These are phyloP conservation scores for Cantharis rufa DNA, from an alignment of 2,888 invertebrate genomes.

Conservation along the genomic window DNA sequence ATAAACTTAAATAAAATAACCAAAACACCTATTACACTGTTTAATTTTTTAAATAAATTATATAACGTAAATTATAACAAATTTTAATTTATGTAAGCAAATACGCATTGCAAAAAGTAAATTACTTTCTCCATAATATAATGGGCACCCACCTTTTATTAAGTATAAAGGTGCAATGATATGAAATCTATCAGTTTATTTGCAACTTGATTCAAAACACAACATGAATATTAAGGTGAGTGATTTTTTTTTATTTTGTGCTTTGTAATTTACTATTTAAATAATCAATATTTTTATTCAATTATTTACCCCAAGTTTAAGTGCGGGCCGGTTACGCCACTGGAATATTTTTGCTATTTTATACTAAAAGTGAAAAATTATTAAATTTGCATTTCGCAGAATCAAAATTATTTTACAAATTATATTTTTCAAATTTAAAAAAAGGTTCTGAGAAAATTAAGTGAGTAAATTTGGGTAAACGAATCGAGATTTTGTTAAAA, in stretches of 20 bases:
- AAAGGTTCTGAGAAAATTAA: too few species aligned
- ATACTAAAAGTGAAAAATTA: too few species aligned
- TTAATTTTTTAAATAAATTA: slow-evolving; percentile 21
- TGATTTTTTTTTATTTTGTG: not conserved
- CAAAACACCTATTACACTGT: slow-evolving; percentile 23
- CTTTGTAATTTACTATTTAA: not conserved
- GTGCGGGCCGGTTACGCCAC: not conserved
- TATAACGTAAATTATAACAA: slow-evolving; percentile 35
- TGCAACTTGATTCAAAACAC: slow-evolving; percentile 5
- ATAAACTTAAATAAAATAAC: slow-evolving; percentile 45
- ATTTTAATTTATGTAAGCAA: slow-evolving; percentile 41
- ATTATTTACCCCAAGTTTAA: not conserved
- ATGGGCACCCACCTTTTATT: slow-evolving; percentile 42
- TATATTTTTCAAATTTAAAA: too few species aligned
- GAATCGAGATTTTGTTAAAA: too few species aligned
- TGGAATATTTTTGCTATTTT: not conserved
- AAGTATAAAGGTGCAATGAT: slow-evolving; percentile 39
- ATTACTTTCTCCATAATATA: slow-evolving; percentile 44
- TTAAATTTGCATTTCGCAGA: too few species aligned
- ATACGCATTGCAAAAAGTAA: slow-evolving; percentile 29
- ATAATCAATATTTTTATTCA: not conserved
- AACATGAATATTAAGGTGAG: slow-evolving; percentile 24
- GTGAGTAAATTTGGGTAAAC: too few species aligned
- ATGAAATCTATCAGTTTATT: slow-evolving; percentile 17
- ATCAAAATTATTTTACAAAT: too few species aligned